Percentiles rank a stretch among this genome's conserved stretches.
phyloP scores from a whole-genome alignment of 1,140 invertebrate genomes.

The Euglossa dilemma region DNA sequence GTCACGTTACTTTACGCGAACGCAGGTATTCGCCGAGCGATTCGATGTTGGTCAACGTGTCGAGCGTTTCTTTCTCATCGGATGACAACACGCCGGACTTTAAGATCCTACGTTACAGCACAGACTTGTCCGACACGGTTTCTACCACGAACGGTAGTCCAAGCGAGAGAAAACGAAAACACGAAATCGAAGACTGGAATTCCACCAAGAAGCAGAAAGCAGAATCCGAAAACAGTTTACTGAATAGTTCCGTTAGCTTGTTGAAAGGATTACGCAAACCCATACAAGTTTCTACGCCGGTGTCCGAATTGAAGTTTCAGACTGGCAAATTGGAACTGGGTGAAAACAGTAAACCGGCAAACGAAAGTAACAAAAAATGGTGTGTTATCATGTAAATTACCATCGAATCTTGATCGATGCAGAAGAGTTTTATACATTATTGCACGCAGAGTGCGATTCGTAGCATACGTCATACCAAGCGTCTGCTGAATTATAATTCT shows the following conservation, averaged over 20 bases:
- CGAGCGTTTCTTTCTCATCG: conserved; percentile 58
- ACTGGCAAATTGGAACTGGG: conserved; percentile 61
- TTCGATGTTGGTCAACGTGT: conserved; percentile 76
- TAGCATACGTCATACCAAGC: neutral
- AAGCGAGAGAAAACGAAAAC: conserved; percentile 72
- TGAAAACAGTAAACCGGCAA: conserved; percentile 18
- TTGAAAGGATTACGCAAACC: conserved; percentile 69
- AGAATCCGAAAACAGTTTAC: conserved; percentile 59
- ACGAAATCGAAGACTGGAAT: conserved; percentile 40
- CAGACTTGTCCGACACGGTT: conserved; percentile 50
- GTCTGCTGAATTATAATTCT: neutral
- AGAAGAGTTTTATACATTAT: conserved; percentile 24
- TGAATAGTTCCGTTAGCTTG: conserved; percentile 70
- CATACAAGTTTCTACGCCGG: conserved; percentile 70
- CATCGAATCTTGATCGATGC: neutral
- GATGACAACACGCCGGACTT: conserved; percentile 62
- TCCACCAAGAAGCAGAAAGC: conserved; percentile 69
- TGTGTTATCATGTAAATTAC: conserved; percentile 75
- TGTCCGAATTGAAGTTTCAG: conserved; percentile 65
- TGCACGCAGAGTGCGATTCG: neutral
- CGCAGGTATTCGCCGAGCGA: conserved; percentile 72
- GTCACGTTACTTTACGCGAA: conserved; percentile 71
- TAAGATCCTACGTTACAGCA: conserved; percentile 64
- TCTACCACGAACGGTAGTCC: conserved; percentile 61
- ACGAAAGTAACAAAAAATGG: conserved; percentile 70